These are phyloP conservation scores for Microcebus lehilahytsara DNA, from an alignment of 2,113 vertebrate species.

Conservation along the genomic window DNA sequence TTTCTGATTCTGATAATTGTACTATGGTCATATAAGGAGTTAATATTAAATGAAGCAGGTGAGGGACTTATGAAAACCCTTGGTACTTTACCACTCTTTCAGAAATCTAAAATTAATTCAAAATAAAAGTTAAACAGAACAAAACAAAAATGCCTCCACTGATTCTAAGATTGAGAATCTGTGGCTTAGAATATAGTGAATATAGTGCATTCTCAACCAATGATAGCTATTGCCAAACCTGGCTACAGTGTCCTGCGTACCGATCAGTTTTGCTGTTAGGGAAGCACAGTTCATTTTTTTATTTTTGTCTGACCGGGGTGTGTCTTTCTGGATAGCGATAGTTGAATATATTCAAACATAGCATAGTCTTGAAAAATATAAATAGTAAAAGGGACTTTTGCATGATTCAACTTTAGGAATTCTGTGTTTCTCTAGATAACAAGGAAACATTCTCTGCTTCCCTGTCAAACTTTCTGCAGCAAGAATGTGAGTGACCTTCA, in stretches of 20 bases:
- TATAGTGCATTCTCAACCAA: background rate
- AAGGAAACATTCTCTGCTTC: background rate
- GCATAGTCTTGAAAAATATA: background rate
- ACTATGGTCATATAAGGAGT: background rate
- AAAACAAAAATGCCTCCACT: background rate
- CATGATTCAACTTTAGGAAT: background rate
- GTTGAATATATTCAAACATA: slow-evolving; percentile 14
- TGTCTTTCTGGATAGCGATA: background rate
- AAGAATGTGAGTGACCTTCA: slow-evolving; percentile 14
- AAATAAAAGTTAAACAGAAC: slow-evolving; percentile 1
- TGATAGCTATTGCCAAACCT: background rate
- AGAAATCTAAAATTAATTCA: background rate
- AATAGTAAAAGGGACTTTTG: background rate
- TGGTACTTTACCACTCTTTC: background rate
- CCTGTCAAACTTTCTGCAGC: background rate
- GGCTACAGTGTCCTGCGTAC: background rate
- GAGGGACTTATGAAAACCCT: background rate
- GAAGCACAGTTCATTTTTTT: background rate
- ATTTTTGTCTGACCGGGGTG: background rate
- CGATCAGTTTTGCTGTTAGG: background rate
- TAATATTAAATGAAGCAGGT: background rate
- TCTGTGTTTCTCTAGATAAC: background rate
- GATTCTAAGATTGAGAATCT: background rate
- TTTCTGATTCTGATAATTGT: background rate
- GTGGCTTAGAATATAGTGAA: background rate